Evolutionary conservation across 1,140 invertebrate genomes (phyloP).

Genomic region (Melitaea cinxia): DNA sequence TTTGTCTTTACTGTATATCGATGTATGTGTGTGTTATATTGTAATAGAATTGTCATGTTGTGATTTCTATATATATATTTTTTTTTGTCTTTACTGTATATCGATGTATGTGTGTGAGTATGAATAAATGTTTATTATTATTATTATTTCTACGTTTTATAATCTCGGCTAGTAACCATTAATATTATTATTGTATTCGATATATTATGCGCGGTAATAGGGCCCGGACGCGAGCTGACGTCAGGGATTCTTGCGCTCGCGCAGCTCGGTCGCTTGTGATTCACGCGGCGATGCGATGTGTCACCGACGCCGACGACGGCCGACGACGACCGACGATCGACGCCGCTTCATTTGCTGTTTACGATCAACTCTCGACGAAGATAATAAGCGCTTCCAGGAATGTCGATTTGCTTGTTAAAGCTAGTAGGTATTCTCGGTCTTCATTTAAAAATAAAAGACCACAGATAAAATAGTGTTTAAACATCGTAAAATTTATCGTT

Average conservation of each 20-base stretch:
- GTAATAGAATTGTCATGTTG: no score
- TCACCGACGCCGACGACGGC: constrained; percentile 48
- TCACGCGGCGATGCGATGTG: constrained; percentile 72
- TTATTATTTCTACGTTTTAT: no score
- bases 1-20: no score
- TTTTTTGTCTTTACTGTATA: no score
- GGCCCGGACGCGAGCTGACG: constrained; percentile 65
- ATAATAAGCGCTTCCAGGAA: constrained; percentile 55
- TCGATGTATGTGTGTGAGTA: no score
- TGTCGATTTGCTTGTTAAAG: constrained; percentile 11
- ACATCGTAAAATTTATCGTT: not conserved
- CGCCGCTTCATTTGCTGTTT: constrained; percentile 35
- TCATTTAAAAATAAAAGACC: not conserved
- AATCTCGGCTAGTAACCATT: no score
- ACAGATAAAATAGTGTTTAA: not conserved
- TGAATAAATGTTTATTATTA: no score
- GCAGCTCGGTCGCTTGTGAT: constrained; percentile 53
- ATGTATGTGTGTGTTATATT: no score
- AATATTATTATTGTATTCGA: constrained; percentile 32
- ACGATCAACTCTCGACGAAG: constrained; percentile 41
- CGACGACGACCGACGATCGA: constrained; percentile 37
- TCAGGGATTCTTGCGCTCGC: constrained; percentile 66
- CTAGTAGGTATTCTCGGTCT: constrained; percentile 2
- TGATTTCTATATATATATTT: no score
- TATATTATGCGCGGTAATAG: constrained; percentile 38